Evolutionary conservation across 2,113 vertebrate species (phyloP).

Genomic region (Globicephala melas): DNA sequence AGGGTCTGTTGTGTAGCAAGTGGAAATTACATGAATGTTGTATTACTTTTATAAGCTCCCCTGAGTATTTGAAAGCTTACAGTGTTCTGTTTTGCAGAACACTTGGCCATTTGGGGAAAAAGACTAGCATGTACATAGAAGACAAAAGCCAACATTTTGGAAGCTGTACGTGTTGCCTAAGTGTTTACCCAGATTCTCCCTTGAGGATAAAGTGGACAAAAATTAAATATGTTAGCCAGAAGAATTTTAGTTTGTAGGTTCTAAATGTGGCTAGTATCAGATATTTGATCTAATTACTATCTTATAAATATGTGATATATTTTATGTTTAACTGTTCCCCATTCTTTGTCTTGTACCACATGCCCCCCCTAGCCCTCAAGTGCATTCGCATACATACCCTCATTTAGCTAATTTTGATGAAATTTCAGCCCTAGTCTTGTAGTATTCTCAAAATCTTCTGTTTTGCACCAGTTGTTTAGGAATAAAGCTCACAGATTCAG

Average conservation of each 20-base stretch:
- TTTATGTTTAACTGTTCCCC: background rate
- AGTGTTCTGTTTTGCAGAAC: conserved; percentile 50
- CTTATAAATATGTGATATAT: background rate
- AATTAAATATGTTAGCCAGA: conserved; percentile 30
- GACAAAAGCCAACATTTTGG: conserved; percentile 32
- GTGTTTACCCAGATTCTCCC: conserved; percentile 20
- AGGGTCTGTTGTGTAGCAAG: conserved; percentile 58
- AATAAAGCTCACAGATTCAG: background rate
- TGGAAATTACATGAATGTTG: conserved; percentile 61
- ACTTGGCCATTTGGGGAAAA: conserved; percentile 3
- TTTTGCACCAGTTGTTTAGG: background rate
- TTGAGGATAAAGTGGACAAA: background rate
- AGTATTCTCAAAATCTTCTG: background rate
- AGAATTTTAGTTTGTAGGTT: conserved; percentile 31
- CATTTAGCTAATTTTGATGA: conserved; percentile 36
- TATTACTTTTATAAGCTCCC: conserved; percentile 64
- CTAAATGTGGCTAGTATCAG: conserved; percentile 3
- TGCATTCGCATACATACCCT: background rate
- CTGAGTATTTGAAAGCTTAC: conserved; percentile 55
- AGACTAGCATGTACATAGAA: conserved; percentile 8
- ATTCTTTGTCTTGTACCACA: background rate
- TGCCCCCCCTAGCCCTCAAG: background rate
- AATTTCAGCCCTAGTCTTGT: background rate
- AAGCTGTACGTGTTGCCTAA: background rate
- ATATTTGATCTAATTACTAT: conserved; percentile 8